phyloP scores from a whole-genome alignment of 1,140 invertebrate species.

The Scaptodrosophila lebanonensis region DNA sequence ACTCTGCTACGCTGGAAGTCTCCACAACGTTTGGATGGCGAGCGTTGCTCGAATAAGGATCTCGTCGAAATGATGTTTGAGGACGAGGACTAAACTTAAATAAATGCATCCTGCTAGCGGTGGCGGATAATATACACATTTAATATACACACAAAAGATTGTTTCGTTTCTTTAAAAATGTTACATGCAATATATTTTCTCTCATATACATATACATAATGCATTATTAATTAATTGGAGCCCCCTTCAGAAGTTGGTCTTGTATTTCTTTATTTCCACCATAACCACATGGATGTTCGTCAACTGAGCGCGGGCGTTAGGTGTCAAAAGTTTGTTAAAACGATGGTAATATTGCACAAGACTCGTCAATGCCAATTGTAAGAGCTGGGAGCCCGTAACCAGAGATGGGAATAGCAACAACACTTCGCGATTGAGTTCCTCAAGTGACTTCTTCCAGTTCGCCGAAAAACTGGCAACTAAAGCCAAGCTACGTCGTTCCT shows the following conservation, averaged over 20 bases:
- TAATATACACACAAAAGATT: neutral
- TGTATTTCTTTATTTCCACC: conserved; percentile 99
- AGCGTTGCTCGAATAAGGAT: conserved; percentile 82
- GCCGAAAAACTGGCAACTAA: conserved; percentile 93
- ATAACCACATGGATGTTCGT: conserved; percentile 99
- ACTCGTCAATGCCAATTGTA: conserved; percentile 96
- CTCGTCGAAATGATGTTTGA: conserved; percentile 79
- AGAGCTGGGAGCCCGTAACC: conserved; percentile 93
- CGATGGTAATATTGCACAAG: conserved; percentile 98
- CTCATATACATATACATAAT: conserved; percentile 27
- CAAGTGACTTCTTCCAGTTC: conserved; percentile 96
- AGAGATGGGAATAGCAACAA: conserved; percentile 97
- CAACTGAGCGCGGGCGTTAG: conserved; percentile 91
- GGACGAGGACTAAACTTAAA: conserved; percentile 58
- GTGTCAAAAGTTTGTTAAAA: conserved; percentile 96
- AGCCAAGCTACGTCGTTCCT: conserved; percentile 89
- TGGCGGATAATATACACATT: too few species aligned
- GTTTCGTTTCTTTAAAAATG: neutral
- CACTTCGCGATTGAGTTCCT: conserved; percentile 96
- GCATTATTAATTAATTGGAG: conserved; percentile 25
- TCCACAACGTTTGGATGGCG: conserved; percentile 84
- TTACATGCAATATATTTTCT: conserved; percentile 8
- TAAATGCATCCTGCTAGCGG: too few species aligned
- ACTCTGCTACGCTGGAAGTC: conserved; percentile 85
- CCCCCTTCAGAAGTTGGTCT: conserved; percentile 85